Evolutionary conservation across 2,113 vertebrate species (phyloP).

Genomic region (Forbesichthys agassizii): DNA sequence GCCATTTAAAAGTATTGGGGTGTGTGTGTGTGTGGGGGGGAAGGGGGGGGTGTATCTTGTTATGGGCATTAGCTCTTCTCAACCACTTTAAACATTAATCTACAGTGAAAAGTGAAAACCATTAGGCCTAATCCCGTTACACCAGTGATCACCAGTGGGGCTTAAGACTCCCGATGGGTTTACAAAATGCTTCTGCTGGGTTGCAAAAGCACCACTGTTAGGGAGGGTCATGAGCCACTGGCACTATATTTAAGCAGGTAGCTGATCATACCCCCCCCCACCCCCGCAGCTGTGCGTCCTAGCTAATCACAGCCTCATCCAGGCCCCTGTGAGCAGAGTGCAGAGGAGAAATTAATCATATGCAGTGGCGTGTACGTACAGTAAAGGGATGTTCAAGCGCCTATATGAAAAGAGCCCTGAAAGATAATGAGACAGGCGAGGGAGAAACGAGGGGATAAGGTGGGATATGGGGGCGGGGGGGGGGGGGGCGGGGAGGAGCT

Average conservation of each 20-base stretch:
- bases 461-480: not conserved
- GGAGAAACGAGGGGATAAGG: slow-evolving; percentile 11
- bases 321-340: slow-evolving; percentile 18
- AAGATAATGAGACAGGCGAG: slow-evolving; percentile 48
- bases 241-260: not conserved
- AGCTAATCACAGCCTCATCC: slow-evolving; percentile 35
- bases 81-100: too few relatives aligned
- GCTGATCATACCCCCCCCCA: not conserved
- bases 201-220: too few relatives aligned
- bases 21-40: too few relatives aligned
- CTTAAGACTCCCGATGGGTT: too few relatives aligned
- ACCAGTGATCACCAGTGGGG: not conserved
- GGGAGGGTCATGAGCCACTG: too few relatives aligned
- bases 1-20: too few relatives aligned
- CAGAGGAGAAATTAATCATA: slow-evolving; percentile 50
- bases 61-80: not conserved
- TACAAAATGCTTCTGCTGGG: too few relatives aligned
- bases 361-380: slow-evolving; percentile 34
- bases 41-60: not conserved
- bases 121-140: not conserved
- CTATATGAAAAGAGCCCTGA: slow-evolving; percentile 26
- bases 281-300: slow-evolving; percentile 7
- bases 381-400: slow-evolving; percentile 40
- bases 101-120: not conserved
- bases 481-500: slow-evolving; percentile 25